A percentile compares a stretch with the other conserved stretches of the same genome.
phyloP scores from a whole-genome alignment of 2,888 invertebrate genomes.

The Ethmia dodecea region DNA sequence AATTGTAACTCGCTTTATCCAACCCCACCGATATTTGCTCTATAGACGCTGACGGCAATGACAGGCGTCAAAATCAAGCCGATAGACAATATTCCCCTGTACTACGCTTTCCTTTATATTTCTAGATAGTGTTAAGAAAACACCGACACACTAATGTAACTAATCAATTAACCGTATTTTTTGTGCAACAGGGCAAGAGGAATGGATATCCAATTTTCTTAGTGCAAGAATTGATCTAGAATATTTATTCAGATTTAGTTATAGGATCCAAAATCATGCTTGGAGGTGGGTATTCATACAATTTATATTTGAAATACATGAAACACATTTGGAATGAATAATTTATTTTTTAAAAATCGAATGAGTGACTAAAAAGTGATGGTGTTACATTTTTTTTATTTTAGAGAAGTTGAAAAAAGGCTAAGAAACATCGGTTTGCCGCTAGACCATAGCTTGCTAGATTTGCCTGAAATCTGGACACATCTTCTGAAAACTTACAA shows the following conservation, averaged over 20 bases:
- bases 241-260: constrained; percentile 36
- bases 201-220: constrained; percentile 59
- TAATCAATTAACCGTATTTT: constrained; percentile 4
- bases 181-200: constrained; percentile 53
- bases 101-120: too few species aligned
- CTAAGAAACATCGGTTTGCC: constrained; percentile 52
- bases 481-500: constrained; percentile 55
- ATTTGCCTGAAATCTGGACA: constrained; percentile 57
- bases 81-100: too few species aligned
- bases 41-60: too few species aligned
- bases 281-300: constrained; percentile 57
- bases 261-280: constrained; percentile 34
- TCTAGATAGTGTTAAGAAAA: too few species aligned
- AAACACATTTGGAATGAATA: too few species aligned
- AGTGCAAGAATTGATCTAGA: constrained; percentile 49
- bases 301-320: too few species aligned
- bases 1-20: too few species aligned
- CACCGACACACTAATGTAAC: too few species aligned
- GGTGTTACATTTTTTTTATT: background rate
- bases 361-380: background rate
- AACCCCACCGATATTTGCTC: too few species aligned
- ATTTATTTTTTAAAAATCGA: too few species aligned
- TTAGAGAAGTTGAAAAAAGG: constrained; percentile 60
- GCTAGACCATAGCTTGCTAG: constrained; percentile 55
- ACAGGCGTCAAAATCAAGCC: too few species aligned